Evolutionary conservation across 1,140 invertebrate species (phyloP), one percentile per base, ranked within the genome.

Genomic region (Cherax quadricarinatus): DNA sequence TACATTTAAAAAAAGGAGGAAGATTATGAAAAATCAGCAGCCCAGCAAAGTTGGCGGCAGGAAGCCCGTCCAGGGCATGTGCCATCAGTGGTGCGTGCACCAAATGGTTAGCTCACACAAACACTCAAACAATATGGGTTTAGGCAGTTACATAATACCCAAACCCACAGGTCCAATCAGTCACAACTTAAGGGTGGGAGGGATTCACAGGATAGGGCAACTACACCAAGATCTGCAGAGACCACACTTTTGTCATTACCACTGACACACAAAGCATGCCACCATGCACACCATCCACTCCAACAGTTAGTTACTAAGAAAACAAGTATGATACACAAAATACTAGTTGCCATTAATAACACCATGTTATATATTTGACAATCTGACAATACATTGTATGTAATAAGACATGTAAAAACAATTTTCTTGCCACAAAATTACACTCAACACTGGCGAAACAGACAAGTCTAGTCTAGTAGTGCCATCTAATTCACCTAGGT

Each of bases 401-500:
- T 75, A 60, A 73, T 62, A 84, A 90, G 48, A 82, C 51, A 51
- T 30, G 82, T 60, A 51, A 60, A 73, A 73, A 73, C n/a, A 70
- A 41, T 75, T 79, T 85, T n/a, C 62, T 91, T 48, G 41, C 57
- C 66, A 86, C 75, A 86, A 91, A 82, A 81, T 80, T 62, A 91
- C 84, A 91, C 89, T 75, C 62, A 89, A 90, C 86, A 90, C 62
- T 49, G 79, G 85, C 85, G 78, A 91, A 91, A 91, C 84, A 86
- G 70, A 57, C 66, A 83, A 89, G 87, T 89, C 78, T 89, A 89
- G 80, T 86, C 90, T 91, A 91, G 83, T 70, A 48, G 90, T 91
- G 90, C 90, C 90, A 86, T 86, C 90, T 91, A 91, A 66, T 81
- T 86, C 51, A 91, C 90, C 79, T 86, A 91, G n/a, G 90, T 91